Evolutionary conservation across 2,888 invertebrate genomes (phyloP), one percentile per base, ranked within the genome.

Genomic region (Malthinus flaveolus): DNA sequence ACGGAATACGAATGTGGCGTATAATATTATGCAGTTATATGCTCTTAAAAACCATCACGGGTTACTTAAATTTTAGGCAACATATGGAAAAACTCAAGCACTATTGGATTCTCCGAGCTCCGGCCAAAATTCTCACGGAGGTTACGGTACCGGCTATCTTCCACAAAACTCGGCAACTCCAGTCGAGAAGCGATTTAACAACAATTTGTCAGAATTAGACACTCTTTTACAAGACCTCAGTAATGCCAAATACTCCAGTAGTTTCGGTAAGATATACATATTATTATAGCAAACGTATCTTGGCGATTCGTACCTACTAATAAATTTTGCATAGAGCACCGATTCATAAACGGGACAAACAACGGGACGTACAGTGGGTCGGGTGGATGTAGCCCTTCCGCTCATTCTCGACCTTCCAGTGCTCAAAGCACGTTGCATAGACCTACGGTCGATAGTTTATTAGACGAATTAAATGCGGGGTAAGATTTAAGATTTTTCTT

Each of bases 181-280:
- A 46, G 15, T 60, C 33, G 78, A 80, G 45, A 82, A 82, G 67
- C 78, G 82, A 4, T 80, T 83, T 0, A 78, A 84, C 55, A 91
- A 88, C 67, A 93, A 95, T 78, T 83, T 96, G 44, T 91, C 93
- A 0, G 97, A 97, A 78, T 79, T 97, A 75, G 97, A 97, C 78
- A 92, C 90, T 10, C 83, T 97, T 50, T 83, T 97, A 55, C 91
- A 95, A 74, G 97, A 97, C 77, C 83, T 97, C 68, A 95, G 95
- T 81, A 90, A 88, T 75, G 90, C 90, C 0, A 62, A 62, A 52
- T 69, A 70, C 34, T 51, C 68, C 15, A 66, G 68, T 47, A 53
- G 53, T 6, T 23, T 44, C 2, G 58, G 58, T 56, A 56, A 12
- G 49, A 33, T 44, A 34, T 37, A 2, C 8, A 36, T 33, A 12